Evolutionary conservation across 2,113 vertebrate species (phyloP).

Genomic region (Phaethornis superciliosus): DNA sequence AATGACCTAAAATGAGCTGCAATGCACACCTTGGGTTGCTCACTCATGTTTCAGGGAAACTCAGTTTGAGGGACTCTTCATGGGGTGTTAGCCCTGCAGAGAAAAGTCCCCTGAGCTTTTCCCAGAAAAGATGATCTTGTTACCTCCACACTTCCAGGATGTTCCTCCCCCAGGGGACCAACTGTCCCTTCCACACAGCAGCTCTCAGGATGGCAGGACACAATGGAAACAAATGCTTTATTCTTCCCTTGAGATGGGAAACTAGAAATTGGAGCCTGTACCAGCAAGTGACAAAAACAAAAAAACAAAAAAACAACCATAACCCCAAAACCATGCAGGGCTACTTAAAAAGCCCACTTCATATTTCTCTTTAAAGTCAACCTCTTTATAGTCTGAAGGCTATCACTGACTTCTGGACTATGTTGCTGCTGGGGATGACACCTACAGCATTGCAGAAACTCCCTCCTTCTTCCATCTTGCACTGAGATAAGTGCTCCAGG

Average conservation of each 20-base stretch:
- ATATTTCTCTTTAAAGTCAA: not conserved
- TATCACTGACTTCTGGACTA: not conserved
- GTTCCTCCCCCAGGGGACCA: not conserved
- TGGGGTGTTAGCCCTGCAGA: not conserved
- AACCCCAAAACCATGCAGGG: not conserved
- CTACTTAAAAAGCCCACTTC: not conserved
- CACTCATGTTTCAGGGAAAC: fast-evolving
- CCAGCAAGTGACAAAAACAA: not conserved
- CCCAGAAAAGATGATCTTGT: not conserved
- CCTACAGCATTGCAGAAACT: not conserved
- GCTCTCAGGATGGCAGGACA: not conserved
- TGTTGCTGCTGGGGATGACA: not conserved
- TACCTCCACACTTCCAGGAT: not conserved
- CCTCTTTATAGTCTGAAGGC: not conserved
- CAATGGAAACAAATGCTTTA: not conserved
- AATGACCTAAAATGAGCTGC: not conserved
- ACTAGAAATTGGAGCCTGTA: not conserved
- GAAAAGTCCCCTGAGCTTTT: not conserved
- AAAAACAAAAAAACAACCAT: too few relatives aligned
- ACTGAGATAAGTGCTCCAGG: not conserved
- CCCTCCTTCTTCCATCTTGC: not conserved
- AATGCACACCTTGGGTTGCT: not conserved
- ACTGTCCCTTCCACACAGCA: not conserved
- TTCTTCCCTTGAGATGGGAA: not conserved
- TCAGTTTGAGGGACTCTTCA: not conserved